These are phyloP conservation scores for Cynocephalus volans DNA, from an alignment of 2,113 vertebrate species.

Conservation along the genomic window DNA sequence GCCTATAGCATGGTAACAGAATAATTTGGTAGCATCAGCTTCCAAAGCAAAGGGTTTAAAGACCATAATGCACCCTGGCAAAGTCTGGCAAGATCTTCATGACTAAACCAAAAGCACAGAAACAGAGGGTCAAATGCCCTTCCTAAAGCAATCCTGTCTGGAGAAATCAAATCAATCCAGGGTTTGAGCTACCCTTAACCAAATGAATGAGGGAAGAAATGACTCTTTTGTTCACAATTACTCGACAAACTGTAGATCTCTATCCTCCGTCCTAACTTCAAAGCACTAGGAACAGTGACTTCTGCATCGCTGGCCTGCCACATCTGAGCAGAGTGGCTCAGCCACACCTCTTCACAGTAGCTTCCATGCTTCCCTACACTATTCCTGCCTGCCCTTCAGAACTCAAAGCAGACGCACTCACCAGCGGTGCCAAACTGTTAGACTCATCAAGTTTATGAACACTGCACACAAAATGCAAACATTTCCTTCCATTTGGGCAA, in stretches of 20 bases:
- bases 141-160: background rate
- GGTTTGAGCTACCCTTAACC: background rate
- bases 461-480: slow-evolving; percentile 65
- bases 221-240: slow-evolving; percentile 25
- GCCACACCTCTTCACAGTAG: background rate
- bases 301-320: rapidly evolving
- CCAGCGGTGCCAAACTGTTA: slow-evolving; percentile 19
- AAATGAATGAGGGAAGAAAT: background rate
- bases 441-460: slow-evolving; percentile 68
- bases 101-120: background rate
- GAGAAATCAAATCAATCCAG: background rate
- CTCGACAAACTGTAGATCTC: background rate
- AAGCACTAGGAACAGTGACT: background rate
- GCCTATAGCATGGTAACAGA: background rate
- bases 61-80: background rate
- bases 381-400: slow-evolving; percentile 57
- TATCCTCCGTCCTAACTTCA: background rate
- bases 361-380: background rate
- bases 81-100: slow-evolving; percentile 7
- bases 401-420: slow-evolving; percentile 68
- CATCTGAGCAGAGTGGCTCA: too few species aligned
- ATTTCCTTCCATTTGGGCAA: slow-evolving; percentile 67
- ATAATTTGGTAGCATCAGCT: background rate
- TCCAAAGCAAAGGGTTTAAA: background rate
- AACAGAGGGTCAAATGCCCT: background rate